Base-by-base conservation (phyloP, 2,797 vertebrate genomes). In the Buphagus erythrorhynchus region DNA sequence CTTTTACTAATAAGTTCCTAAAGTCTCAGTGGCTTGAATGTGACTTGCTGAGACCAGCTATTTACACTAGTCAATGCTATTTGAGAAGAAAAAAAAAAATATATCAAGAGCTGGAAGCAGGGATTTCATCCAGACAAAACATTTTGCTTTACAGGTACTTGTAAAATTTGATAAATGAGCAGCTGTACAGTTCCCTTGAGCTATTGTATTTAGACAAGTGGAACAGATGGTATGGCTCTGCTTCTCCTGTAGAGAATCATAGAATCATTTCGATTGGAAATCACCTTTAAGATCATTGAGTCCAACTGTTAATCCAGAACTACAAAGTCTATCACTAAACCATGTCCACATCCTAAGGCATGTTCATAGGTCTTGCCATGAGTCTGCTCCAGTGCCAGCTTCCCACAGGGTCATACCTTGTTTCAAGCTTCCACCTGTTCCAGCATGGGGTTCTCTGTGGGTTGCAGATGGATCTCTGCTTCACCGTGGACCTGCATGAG, bases 101-200 rank as follows among this genome's bases (percentile, higher is more conserved):
- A n/a, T 5, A 40, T 5, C 9, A 15, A 48, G 62, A 85, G 16
- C 10, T 84, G 28, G 65, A 86, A 49, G 74, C 11, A 49, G 16
- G 22, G 29, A 80, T 89, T 95, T 74, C 29, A 92, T 46, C 22
- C 43, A 92, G 75, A 73, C 22, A 94, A 95, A 85, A 86, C 25
- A 80, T 83, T 96, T 92, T 94, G 36, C 18, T 95, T 94, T 92
- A 80, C 63, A 79, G 65, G 51, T 95, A 68, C 79, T 82, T 88
- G 61, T 69, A 93, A 90, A 86, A 87, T 94, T 77, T 93, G 58
- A 95, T 92, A 89, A 95, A 94, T 36, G 33, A 90, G 7, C 66
- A 92, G 49, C 38, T 92, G 45, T 77, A 74, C 11, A 36, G 93
- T 88, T 43, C 80, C 57, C 42, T 76, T 88, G 71, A 85, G 73